A percentile compares a stretch with the other conserved stretches of the same genome.
Evolutionary conservation across 2,888 invertebrate genomes (phyloP).

Genomic region (Zeuzera pyrina): DNA sequence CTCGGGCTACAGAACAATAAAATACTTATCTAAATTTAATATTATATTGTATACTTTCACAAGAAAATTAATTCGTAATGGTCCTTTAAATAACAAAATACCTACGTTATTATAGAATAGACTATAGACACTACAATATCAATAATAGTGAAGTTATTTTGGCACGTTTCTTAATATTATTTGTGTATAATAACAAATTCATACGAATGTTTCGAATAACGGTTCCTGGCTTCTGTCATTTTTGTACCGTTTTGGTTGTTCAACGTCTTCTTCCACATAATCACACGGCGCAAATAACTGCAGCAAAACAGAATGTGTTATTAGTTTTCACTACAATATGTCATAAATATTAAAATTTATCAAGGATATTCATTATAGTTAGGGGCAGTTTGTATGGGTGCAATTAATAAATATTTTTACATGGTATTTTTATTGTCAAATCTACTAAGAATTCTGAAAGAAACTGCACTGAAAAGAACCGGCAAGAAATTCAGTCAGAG

Average conservation of each 20-base stretch:
- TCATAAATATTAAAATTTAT: too few species aligned
- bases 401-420: too few species aligned
- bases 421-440: too few species aligned
- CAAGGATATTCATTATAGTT: too few species aligned
- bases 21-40: neutral
- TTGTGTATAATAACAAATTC: conserved; percentile 14
- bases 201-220: conserved; percentile 46
- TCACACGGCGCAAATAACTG: conserved; percentile 52
- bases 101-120: neutral
- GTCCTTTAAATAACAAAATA: neutral
- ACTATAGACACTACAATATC: neutral
- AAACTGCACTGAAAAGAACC: too few species aligned
- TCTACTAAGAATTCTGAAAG: too few species aligned
- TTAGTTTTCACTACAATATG: too few species aligned
- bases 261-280: conserved; percentile 35
- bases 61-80: neutral
- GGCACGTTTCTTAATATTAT: conserved; percentile 16
- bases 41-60: neutral
- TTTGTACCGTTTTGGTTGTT: conserved; percentile 36
- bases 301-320: conserved; percentile 10
- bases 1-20: too few species aligned
- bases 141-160: conserved; percentile 8
- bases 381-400: too few species aligned
- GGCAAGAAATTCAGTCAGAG: too few species aligned
- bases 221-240: conserved; percentile 41